Evolutionary conservation across 2,797 vertebrate species (phyloP), one percentile per base, ranked within the genome.

Genomic region (Diglossa cyanea): DNA sequence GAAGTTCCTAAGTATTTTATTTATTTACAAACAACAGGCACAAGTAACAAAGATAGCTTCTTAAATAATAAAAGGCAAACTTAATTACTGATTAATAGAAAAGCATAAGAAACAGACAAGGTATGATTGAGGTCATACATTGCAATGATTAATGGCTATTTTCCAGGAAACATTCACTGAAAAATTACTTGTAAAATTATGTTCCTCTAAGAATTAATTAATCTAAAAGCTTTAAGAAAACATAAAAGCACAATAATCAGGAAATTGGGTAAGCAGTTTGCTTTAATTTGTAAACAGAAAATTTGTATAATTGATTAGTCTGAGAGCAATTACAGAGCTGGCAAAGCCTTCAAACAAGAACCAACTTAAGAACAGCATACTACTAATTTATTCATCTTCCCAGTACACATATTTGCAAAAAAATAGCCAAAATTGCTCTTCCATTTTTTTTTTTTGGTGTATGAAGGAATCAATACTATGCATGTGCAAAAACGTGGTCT

Each of bases 171-270:
- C 57, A 87, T 73, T 67, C 48, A 35, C 11, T 60, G 15, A 62
- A 77, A 86, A 86, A 54, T 54, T 47, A 65, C 48, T 86, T 79
- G 37, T 50, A 90, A 91, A 95, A 70, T 78, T 90, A 76, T 37
- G 31, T 60, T 94, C 31, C 44, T 91, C 42, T 87, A 83, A 76
- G 37, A 85, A 92, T 79, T 89, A 93, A 88, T 90, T 96, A 92
- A 93, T 70, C 45, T 93, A 89, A 96, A 91, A 92, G 74, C 48
- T 91, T 88, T 89, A 85, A 4, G 13, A 68, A 86, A 80, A 76
- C 62, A 91, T 86, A 82, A 93, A 95, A 89, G 50, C 40, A 81
- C 33, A 94, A 91, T 55, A 85, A 87, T 91, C 47, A 81, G 58
- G 62, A 93, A 94, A 74, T 28, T 26, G 10, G 53, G 42, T 84